Percentiles rank a stretch among this genome's conserved stretches.
Conservation (phyloP, 2,797 vertebrate species). For the Coendou prehensilis region DNA sequence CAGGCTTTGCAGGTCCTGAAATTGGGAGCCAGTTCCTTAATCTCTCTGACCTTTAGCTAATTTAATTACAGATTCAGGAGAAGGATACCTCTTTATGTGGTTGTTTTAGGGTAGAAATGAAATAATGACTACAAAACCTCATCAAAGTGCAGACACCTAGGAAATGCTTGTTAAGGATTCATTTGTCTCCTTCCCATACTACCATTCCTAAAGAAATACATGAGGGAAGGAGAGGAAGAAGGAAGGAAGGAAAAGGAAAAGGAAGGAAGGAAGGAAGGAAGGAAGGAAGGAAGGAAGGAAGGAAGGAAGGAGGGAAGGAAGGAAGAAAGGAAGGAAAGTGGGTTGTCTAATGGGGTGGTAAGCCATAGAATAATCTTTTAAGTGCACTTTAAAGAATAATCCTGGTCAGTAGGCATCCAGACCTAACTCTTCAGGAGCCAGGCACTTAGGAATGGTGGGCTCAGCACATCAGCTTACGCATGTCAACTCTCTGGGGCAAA, state of each 20-base stretch:
- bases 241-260: neutral
- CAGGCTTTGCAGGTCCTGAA: neutral
- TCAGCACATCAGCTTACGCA: neutral
- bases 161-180: too few relatives aligned
- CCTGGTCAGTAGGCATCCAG: neutral
- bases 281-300: neutral
- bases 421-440: neutral
- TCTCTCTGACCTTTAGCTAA: neutral
- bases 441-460: rapidly evolving
- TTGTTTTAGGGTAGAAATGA: neutral
- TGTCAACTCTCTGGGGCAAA: neutral
- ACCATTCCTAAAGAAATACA: neutral
- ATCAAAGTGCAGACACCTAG: rapidly evolving
- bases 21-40: neutral
- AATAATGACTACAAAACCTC: neutral
- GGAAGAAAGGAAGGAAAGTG: neutral
- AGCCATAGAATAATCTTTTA: neutral
- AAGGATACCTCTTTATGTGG: neutral
- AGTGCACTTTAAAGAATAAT: neutral
- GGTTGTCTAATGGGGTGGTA: too few relatives aligned
- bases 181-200: neutral
- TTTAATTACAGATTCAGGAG: neutral
- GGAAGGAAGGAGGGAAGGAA: neutral
- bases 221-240: too few relatives aligned
- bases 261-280: neutral